A percentile compares a stretch with the other conserved stretches of the same genome.
Conservation (phyloP, 1,140 invertebrate species). For the Drosophila pectinifera region DNA sequence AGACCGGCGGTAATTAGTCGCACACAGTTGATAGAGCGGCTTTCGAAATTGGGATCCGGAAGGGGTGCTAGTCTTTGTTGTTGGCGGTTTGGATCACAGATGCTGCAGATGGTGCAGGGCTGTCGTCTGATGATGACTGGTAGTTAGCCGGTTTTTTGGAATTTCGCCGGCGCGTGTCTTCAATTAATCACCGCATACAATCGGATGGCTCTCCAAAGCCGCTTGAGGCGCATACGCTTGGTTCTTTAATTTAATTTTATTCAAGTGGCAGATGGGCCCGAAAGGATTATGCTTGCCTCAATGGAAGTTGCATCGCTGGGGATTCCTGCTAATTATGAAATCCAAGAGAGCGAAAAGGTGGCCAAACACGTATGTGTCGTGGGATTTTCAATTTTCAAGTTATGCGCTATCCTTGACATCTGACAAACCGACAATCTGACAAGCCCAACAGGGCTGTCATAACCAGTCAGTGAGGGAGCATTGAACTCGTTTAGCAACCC, state of each 20-base stretch:
- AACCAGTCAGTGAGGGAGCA: conserved; percentile 48
- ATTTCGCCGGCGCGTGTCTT: conserved; percentile 63
- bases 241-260: conserved; percentile 62
- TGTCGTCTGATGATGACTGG: conserved; percentile 29
- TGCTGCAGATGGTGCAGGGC: conserved; percentile 28
- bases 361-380: too few relatives aligned
- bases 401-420: conserved; percentile 55
- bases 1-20: conserved; percentile 51
- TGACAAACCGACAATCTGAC: conserved; percentile 68
- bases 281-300: conserved; percentile 47
- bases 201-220: conserved; percentile 17
- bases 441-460: conserved; percentile 53
- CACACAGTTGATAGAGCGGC: conserved; percentile 34
- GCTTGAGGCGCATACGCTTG: conserved; percentile 12
- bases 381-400: conserved; percentile 48
- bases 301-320: conserved; percentile 18
- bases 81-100: conserved; percentile 59
- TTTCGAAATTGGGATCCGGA: conserved; percentile 11
- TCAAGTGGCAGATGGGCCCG: conserved; percentile 54
- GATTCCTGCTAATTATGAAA: conserved; percentile 55
- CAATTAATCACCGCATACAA: conserved; percentile 67
- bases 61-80: conserved; percentile 60
- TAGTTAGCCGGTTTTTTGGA: conserved; percentile 64
- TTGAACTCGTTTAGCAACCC: conserved; percentile 67
- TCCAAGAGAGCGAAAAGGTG: too few relatives aligned